Conservation (phyloP, 2,888 invertebrate species). For the Nephrotoma flavescens region DNA sequence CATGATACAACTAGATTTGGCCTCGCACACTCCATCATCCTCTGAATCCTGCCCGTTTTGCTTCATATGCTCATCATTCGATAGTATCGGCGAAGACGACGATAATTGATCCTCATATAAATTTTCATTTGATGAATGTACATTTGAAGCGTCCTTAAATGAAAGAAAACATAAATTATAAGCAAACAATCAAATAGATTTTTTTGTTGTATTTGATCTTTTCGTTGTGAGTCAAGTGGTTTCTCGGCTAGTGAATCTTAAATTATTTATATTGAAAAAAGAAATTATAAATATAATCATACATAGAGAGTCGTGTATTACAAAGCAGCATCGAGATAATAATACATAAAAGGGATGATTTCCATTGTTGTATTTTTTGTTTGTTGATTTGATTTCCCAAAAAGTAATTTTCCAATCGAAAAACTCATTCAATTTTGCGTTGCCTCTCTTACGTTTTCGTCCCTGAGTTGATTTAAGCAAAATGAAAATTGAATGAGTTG, state of each 20-base stretch:
- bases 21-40: slow-evolving; percentile 5
- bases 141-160: not conserved
- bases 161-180: not conserved
- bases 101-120: slow-evolving; percentile 27
- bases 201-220: not conserved
- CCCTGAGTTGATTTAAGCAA: not conserved
- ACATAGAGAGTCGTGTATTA: not conserved
- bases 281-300: not conserved
- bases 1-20: slow-evolving; percentile 24
- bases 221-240: not conserved
- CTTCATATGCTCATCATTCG: not conserved
- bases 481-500: not conserved
- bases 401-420: not conserved
- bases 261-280: not conserved
- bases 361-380: not conserved
- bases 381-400: not conserved
- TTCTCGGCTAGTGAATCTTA: not conserved
- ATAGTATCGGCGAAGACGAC: slow-evolving; percentile 21
- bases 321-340: not conserved
- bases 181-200: not conserved
- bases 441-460: not conserved
- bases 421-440: not conserved
- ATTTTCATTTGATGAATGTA: slow-evolving; percentile 19
- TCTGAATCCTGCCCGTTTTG: slow-evolving; percentile 3
- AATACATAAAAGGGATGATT: not conserved